These are phyloP conservation scores for Ariopsis seemanni DNA, from an alignment of 2,113 vertebrate genomes.

Conservation along the genomic window DNA sequence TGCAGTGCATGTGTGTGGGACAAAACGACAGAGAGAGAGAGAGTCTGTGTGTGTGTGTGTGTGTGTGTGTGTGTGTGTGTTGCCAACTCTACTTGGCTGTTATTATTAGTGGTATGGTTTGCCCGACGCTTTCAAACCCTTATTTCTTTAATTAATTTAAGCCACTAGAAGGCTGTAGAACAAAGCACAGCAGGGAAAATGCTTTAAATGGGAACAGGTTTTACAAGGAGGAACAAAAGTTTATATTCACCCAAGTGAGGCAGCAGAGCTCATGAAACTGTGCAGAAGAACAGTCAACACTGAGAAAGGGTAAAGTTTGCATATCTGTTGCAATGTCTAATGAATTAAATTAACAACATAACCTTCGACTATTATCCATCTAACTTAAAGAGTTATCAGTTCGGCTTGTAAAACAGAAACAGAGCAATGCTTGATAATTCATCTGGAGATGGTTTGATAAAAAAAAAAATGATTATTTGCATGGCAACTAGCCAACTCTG, in stretches of 20 bases:
- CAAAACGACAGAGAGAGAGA: conserved; percentile 15
- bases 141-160: conserved; percentile 72
- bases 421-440: conserved; percentile 13
- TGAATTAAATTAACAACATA: conserved; percentile 28
- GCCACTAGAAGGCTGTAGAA: conserved; percentile 68
- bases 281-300: conserved; percentile 13
- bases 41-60: conserved; percentile 1
- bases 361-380: conserved; percentile 18
- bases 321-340: conserved; percentile 30
- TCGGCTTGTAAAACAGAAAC: conserved; percentile 35
- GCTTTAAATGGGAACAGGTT: conserved; percentile 53
- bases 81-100: conserved; percentile 45
- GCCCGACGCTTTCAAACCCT: conserved; percentile 67
- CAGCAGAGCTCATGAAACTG: conserved; percentile 34
- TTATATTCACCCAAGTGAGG: conserved; percentile 9
- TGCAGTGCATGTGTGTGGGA: conserved; percentile 30
- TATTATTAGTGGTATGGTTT: conserved; percentile 73
- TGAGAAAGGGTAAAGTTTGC: conserved; percentile 32
- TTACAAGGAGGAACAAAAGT: not conserved
- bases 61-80: conserved; percentile 13
- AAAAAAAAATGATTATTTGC: conserved; percentile 39
- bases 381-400: conserved; percentile 43
- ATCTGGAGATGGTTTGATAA: conserved; percentile 34
- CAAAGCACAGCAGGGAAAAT: conserved; percentile 67
- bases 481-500: conserved; percentile 12